phyloP scores from a whole-genome alignment of 2,888 invertebrate genomes.

The Andrena bucephala region DNA sequence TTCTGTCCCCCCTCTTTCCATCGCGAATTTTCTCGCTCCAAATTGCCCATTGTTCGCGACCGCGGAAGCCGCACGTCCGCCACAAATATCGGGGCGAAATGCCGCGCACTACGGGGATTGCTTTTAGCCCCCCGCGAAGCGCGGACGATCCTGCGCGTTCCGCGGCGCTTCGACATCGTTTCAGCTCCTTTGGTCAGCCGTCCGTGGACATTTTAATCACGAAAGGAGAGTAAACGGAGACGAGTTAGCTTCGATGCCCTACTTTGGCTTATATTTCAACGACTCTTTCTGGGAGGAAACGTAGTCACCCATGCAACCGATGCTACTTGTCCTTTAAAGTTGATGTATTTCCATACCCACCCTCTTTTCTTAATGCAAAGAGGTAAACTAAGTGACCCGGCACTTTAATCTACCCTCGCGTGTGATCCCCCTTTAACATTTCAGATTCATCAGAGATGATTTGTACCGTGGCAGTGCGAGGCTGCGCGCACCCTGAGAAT shows the following conservation, averaged over 20 bases:
- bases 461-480: not conserved
- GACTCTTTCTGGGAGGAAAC: too few relatives aligned
- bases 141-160: not conserved
- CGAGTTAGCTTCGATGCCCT: too few relatives aligned
- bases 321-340: too few relatives aligned
- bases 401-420: too few relatives aligned
- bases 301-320: too few relatives aligned
- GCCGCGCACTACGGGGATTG: not conserved
- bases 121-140: not conserved
- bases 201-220: not conserved
- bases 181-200: too few relatives aligned
- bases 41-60: slow-evolving; percentile 20
- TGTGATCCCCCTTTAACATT: too few relatives aligned
- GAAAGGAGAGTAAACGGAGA: not conserved
- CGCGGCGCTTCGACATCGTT: too few relatives aligned
- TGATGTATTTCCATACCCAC: too few relatives aligned
- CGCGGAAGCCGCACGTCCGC: not conserved
- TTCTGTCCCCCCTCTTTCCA: not conserved
- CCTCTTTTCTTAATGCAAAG: too few relatives aligned
- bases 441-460: not conserved
- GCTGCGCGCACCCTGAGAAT: not conserved
- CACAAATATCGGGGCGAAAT: not conserved
- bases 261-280: too few relatives aligned
- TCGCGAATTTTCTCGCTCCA: slow-evolving; percentile 12
- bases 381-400: too few relatives aligned